These are phyloP conservation scores for Podabrus alpinus DNA, from an alignment of 2,888 invertebrate species.

Conservation along the genomic window DNA sequence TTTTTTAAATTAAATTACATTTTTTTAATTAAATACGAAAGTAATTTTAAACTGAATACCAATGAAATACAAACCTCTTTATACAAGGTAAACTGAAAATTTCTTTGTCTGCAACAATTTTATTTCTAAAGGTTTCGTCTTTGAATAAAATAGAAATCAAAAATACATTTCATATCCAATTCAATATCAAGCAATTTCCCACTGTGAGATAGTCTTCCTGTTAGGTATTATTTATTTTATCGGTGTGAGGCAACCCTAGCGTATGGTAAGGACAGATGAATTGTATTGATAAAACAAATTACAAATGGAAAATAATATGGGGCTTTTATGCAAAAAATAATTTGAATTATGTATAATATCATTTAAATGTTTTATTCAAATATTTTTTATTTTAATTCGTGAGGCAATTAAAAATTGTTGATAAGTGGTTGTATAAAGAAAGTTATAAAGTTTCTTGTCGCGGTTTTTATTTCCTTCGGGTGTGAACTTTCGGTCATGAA, in stretches of 20 bases:
- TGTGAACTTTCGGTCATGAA: not conserved
- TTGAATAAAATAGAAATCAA: constrained; percentile 34
- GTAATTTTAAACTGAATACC: not conserved
- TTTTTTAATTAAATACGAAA: not conserved
- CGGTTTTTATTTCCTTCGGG: not conserved
- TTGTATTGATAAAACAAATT: constrained; percentile 34
- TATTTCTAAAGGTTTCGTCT: constrained; percentile 1
- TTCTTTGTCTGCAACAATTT: not conserved
- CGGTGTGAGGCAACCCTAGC: constrained; percentile 27
- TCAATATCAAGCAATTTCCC: constrained; percentile 46
- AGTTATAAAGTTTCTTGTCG: not conserved
- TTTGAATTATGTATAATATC: not conserved
- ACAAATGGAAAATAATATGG: not conserved
- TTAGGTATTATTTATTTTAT: constrained; percentile 35
- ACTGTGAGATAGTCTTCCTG: constrained; percentile 45
- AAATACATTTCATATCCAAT: constrained; percentile 43
- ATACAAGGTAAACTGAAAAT: not conserved
- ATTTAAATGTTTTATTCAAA: not conserved
- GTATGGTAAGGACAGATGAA: constrained; percentile 35
- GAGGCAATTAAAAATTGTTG: not conserved
- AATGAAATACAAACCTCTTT: not conserved
- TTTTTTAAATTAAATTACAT: not conserved
- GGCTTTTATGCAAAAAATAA: not conserved
- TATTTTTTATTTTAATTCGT: not conserved
- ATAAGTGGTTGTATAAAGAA: not conserved